These are phyloP conservation scores for Agrilus cyanescens DNA, from an alignment of 2,888 invertebrate genomes.

Conservation along the genomic window DNA sequence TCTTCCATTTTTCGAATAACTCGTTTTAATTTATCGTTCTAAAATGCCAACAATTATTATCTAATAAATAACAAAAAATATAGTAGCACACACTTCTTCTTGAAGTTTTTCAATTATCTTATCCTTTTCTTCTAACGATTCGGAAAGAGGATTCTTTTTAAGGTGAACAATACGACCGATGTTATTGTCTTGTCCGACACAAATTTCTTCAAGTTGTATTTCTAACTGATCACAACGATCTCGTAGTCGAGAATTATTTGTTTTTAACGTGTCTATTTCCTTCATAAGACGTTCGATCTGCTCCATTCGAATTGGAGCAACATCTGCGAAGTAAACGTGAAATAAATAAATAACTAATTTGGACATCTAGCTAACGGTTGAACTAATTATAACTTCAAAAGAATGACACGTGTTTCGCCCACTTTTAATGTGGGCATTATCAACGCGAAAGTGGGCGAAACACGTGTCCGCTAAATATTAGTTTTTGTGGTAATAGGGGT, in stretches of 20 bases:
- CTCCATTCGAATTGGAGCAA: slow-evolving; percentile 35
- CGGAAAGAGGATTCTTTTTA: slow-evolving; percentile 60
- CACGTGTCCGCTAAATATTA: too few species aligned
- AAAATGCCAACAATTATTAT: slow-evolving; percentile 1
- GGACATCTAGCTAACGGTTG: too few species aligned
- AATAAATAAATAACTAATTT: background rate
- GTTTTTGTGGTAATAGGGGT: too few species aligned
- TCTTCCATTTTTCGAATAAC: slow-evolving; percentile 52
- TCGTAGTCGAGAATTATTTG: slow-evolving; percentile 37
- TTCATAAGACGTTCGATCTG: slow-evolving; percentile 43
- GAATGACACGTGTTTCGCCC: too few species aligned
- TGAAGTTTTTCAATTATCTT: slow-evolving; percentile 57
- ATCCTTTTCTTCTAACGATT: slow-evolving; percentile 53
- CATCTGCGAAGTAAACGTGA: slow-evolving; percentile 16
- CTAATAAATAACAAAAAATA: slow-evolving; percentile 1
- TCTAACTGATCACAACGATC: slow-evolving; percentile 50
- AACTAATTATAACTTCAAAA: background rate
- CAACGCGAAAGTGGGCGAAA: too few species aligned
- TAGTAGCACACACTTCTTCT: slow-evolving; percentile 44
- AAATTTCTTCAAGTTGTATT: slow-evolving; percentile 48
- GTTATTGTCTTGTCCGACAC: slow-evolving; percentile 30
- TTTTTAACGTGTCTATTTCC: slow-evolving; percentile 42
- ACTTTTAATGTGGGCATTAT: too few species aligned
- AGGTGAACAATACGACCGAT: slow-evolving; percentile 46
- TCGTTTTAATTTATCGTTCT: slow-evolving; percentile 36